Base-by-base conservation (phyloP, 2,888 invertebrate genomes). In the Drosophila limbata region DNA sequence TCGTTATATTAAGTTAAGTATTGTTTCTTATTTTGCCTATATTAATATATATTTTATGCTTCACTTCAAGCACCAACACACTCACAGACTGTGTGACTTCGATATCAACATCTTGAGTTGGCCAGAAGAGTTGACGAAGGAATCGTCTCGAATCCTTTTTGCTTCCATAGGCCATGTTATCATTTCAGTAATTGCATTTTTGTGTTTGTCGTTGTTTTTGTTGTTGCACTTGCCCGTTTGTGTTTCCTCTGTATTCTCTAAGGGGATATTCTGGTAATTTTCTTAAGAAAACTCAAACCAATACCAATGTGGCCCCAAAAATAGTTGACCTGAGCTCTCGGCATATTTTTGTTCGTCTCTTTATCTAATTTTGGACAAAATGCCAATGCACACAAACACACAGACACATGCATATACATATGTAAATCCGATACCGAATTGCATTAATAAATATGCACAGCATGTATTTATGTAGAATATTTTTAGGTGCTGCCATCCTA, bases 141-240 rank as follows among this genome's bases (percentile, higher is more conserved):
- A 62, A 66, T 74, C 53, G 64, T 52, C 47, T 77, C 63, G 66
- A 79, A 73, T 68, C 74, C 72, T 76, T 81, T 68, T 73, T 80
- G 71, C 79, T 66, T 76, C 69, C 71, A 79, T 86, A 83, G 82
- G 88, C 79, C 81, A 79, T 86, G 88, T 86, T 86, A 88, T 86
- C 85, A 86, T 88, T 86, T 86, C 79, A 73, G 82, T 86, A 86
- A 86, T 88, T 88, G 85, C 85, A 86, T 85, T 85, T 85, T 85
- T 85, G 85, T 85, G 85, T 84, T 85, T 85, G 84, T 72, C 81
- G 76, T 81, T 81, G 84, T 79, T 80, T 56, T 57, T 74, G 73
- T 69, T 69, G 42, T 61, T 75, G 66, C 44, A 57, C 35, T 57
- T 57, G 47, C 13, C 56, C 53, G 65, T 66, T 85, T 77, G 76